Conservation (phyloP, 1,140 invertebrate species). For the Sitodiplosis mosellana region DNA sequence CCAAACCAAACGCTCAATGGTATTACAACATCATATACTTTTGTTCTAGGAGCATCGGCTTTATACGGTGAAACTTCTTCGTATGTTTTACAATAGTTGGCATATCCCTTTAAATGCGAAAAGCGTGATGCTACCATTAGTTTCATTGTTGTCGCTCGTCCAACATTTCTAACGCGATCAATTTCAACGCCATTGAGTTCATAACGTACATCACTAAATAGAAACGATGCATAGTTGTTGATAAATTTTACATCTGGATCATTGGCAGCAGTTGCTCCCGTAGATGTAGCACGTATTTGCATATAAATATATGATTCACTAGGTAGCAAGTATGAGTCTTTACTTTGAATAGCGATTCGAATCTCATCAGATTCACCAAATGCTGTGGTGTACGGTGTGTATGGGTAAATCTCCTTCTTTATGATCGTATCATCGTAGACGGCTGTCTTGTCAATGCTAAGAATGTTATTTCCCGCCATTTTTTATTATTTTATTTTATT, state of each 20-base stretch:
- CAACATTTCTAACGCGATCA: constrained; percentile 22
- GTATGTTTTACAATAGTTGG: too few relatives aligned
- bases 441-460: constrained; percentile 8
- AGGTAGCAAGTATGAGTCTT: constrained; percentile 17
- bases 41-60: too few relatives aligned
- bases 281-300: constrained; percentile 13
- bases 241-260: constrained; percentile 6
- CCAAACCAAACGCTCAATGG: constrained; percentile 21
- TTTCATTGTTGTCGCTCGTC: constrained; percentile 23
- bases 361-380: constrained; percentile 16
- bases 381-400: constrained; percentile 11
- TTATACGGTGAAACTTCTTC: too few relatives aligned
- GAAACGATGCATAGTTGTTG: constrained; percentile 21
- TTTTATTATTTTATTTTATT: constrained; percentile 3
- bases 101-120: too few relatives aligned
- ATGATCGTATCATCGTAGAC: constrained; percentile 16
- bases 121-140: too few relatives aligned
- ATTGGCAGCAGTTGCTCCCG: constrained; percentile 6
- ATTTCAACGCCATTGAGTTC: constrained; percentile 25
- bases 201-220: constrained; percentile 26
- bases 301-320: constrained; percentile 10
- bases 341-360: constrained; percentile 17
- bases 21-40: constrained; percentile 7
- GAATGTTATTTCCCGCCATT: constrained; percentile 12
- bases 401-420: constrained; percentile 13